Evolutionary conservation across 2,888 invertebrate genomes (phyloP), one percentile per base, ranked within the genome.

Genomic region (Drosophila borborema): DNA sequence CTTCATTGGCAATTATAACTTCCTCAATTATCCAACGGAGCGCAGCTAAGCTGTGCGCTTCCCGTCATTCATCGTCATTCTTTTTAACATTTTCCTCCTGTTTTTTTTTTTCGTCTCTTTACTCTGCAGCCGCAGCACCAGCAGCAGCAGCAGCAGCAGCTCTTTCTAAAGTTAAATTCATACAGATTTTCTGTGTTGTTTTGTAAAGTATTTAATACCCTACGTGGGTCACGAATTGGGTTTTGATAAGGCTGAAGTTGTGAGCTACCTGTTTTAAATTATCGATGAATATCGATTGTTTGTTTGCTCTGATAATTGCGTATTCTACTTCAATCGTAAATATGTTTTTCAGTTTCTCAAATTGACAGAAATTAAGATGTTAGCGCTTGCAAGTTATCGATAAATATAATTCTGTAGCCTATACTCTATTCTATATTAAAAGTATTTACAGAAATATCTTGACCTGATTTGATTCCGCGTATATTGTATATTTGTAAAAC

Each of bases 11-110:
- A 87, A 87, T 87, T 92, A 92, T 92, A 90, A 91, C 92, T 92
- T 92, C 92, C 92, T 92, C 92, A 92, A 92, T 92, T 92, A 92
- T 90, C 84, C 90, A 81, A 74, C 78, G 82, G 82, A 82, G 80
- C 79, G 84, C 84, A 80, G 85, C 85, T 85, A 84, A 85, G 85
- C 85, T 86, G 84, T 82, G 82, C 86, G 86, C 77, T 86, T 88
- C 79, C 80, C 81, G 86, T 89, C 88, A 86, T 84, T 90, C 81
- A 86, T 87, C 86, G 90, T 85, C 85, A 85, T 85, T 85, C 88
- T 86, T 88, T 90, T 90, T 66, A 87, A 85, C 90, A 88, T 86
- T 84, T 80, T 85, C 71, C 82, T 85, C 65, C 76, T 79, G 64
- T 60, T 64, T 74, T 64, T 71, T 46, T 74, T 81, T 66, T 60